These are phyloP conservation scores for Merluccius polli DNA, from an alignment of 2,797 vertebrate genomes.

Conservation along the genomic window DNA sequence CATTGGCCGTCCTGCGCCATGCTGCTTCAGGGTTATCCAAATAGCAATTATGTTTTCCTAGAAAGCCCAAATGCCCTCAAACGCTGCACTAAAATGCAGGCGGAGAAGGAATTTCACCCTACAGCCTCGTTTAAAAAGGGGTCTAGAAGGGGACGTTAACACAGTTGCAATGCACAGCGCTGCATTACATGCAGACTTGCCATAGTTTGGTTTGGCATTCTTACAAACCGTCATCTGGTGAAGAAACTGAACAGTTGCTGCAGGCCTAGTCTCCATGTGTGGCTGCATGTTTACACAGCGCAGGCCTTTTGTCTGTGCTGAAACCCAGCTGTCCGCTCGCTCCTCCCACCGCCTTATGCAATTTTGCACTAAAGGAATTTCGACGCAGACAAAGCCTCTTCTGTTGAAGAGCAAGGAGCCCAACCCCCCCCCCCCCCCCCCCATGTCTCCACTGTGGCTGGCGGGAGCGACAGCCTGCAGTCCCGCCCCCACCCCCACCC, in stretches of 20 bases:
- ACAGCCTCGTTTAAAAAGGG: background rate
- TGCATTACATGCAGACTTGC: background rate
- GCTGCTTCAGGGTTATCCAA: background rate
- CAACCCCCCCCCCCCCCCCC: slow-evolving; percentile 45
- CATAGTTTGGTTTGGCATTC: background rate
- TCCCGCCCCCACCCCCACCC: background rate
- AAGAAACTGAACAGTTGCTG: background rate
- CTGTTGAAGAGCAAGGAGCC: slow-evolving; percentile 52
- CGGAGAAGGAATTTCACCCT: background rate
- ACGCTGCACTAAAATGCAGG: background rate
- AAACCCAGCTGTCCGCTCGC: slow-evolving; percentile 61
- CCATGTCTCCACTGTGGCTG: slow-evolving; percentile 36
- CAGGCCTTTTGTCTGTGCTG: slow-evolving; percentile 53
- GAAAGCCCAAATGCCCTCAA: background rate
- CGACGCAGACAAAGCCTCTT: slow-evolving; percentile 70
- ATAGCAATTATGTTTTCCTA: background rate
- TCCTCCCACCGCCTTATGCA: slow-evolving; percentile 64
- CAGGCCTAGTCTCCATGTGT: slow-evolving; percentile 18
- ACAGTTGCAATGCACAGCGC: background rate
- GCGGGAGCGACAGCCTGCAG: slow-evolving; percentile 31
- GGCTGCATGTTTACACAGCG: slow-evolving; percentile 42
- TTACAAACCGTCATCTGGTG: background rate
- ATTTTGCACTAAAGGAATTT: slow-evolving; percentile 72
- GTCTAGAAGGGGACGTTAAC: background rate
- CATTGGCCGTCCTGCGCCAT: background rate